phyloP scores from a whole-genome alignment of 2,797 vertebrate species.

The Artibeus lituratus region DNA sequence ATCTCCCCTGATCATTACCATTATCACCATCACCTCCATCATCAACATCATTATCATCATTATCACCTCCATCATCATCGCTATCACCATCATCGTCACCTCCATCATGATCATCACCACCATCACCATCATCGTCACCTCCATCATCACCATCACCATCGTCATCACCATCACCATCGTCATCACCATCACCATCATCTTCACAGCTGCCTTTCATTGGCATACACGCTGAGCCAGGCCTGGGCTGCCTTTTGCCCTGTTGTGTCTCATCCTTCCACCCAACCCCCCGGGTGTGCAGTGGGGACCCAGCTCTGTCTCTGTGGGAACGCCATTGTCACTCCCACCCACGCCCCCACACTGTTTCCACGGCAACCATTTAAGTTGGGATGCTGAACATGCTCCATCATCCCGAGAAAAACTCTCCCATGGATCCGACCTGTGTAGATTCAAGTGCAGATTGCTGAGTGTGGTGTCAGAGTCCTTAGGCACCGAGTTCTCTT shows the following conservation, averaged over 20 bases:
- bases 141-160: neutral
- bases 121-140: no score
- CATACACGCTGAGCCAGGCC: no score
- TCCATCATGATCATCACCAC: no score
- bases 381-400: neutral
- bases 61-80: no score
- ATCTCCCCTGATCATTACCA: neutral
- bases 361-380: neutral
- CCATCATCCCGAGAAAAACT: neutral
- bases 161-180: no score
- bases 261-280: no score
- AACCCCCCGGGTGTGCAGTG: no score
- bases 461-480: neutral
- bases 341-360: neutral
- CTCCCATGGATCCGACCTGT: neutral
- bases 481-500: neutral
- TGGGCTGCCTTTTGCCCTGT: no score
- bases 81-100: no score
- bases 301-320: neutral
- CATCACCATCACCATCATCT: no score
- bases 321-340: neutral
- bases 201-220: no score
- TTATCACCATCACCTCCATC: no score
- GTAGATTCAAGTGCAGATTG: neutral
- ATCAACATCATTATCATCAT: neutral